Percentiles rank a stretch among this genome's conserved stretches.
phyloP scores from a whole-genome alignment of 2,888 invertebrate genomes.

The Xestoiulus laeticollis region DNA sequence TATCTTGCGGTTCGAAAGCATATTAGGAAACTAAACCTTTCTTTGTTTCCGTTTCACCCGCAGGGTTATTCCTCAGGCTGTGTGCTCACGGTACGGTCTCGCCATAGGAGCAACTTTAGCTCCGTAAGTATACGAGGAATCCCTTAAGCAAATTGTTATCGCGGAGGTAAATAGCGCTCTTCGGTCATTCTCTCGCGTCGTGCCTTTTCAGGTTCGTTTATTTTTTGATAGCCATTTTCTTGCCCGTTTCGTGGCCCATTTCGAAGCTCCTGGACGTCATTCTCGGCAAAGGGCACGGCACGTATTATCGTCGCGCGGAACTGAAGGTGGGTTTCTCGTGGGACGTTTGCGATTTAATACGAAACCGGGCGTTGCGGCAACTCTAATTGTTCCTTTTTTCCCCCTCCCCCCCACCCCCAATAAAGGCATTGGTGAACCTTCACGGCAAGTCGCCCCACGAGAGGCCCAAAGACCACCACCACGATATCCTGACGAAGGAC shows the following conservation, averaged over 20 bases:
- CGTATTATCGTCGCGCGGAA: slow-evolving; percentile 62
- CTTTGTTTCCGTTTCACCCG: slow-evolving; percentile 54
- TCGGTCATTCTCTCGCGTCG: slow-evolving; percentile 50
- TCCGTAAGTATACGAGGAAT: slow-evolving; percentile 61
- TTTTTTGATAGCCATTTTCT: slow-evolving; percentile 61
- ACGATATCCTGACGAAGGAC: slow-evolving; percentile 59
- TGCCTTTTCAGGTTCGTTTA: slow-evolving; percentile 61
- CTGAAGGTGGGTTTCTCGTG: slow-evolving; percentile 60
- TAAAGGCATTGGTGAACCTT: slow-evolving; percentile 61
- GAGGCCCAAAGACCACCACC: neutral
- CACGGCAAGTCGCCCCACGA: slow-evolving; percentile 59
- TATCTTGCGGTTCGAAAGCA: neutral
- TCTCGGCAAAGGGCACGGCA: slow-evolving; percentile 62
- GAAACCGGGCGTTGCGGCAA: neutral
- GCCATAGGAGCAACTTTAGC: slow-evolving; percentile 62
- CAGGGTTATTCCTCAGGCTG: slow-evolving; percentile 64
- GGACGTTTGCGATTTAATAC: no score
- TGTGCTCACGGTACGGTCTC: slow-evolving; percentile 63
- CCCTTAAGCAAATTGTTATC: no score
- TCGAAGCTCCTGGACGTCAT: slow-evolving; percentile 63
- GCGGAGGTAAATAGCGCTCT: no score
- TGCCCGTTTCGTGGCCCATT: slow-evolving; percentile 63
- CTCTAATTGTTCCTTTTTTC: neutral
- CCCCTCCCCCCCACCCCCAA: no score
- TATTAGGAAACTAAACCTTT: neutral